Percentiles rank a stretch among this genome's conserved stretches.
Evolutionary conservation across 2,797 vertebrate species (phyloP).

Genomic region (Tragopan temminckii): DNA sequence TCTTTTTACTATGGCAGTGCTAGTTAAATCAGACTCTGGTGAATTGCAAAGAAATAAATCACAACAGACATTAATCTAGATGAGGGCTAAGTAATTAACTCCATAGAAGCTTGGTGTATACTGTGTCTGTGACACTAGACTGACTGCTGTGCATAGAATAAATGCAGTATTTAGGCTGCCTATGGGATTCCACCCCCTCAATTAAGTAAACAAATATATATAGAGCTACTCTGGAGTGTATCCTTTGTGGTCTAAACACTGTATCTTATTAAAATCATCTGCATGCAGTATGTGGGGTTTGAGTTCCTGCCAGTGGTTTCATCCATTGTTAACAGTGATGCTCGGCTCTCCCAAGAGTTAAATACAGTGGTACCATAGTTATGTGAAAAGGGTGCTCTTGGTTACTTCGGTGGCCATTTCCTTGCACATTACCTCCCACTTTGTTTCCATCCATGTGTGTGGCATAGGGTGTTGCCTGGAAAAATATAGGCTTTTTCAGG

Average conservation of each 20-base stretch:
- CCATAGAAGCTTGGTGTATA: conserved; percentile 47
- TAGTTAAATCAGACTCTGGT: conserved; percentile 44
- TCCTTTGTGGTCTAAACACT: conserved; percentile 73
- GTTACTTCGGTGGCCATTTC: conserved; percentile 73
- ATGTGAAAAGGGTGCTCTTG: conserved; percentile 72
- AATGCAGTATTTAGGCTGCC: conserved; percentile 67
- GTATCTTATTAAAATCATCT: conserved; percentile 77
- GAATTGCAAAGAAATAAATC: conserved; percentile 66
- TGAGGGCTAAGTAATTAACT: conserved; percentile 74
- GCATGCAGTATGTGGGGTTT: conserved; percentile 72
- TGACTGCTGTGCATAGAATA: conserved; percentile 66
- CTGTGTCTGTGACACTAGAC: conserved; percentile 68
- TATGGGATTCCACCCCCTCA: conserved; percentile 76
- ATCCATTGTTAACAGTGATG: conserved; percentile 80
- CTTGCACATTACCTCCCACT: conserved; percentile 81
- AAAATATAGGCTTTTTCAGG: conserved; percentile 78
- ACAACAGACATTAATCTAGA: conserved; percentile 72
- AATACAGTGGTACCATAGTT: conserved; percentile 68
- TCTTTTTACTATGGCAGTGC: conserved; percentile 9
- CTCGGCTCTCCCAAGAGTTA: conserved; percentile 74
- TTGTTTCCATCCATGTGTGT: conserved; percentile 83
- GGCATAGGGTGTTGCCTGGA: conserved; percentile 81
- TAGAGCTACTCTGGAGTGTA: conserved; percentile 70
- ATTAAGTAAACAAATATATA: conserved; percentile 80
- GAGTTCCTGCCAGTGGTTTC: conserved; percentile 79